Evolutionary conservation across 2,888 invertebrate species (phyloP).

Genomic region (Scaptomyza flava): DNA sequence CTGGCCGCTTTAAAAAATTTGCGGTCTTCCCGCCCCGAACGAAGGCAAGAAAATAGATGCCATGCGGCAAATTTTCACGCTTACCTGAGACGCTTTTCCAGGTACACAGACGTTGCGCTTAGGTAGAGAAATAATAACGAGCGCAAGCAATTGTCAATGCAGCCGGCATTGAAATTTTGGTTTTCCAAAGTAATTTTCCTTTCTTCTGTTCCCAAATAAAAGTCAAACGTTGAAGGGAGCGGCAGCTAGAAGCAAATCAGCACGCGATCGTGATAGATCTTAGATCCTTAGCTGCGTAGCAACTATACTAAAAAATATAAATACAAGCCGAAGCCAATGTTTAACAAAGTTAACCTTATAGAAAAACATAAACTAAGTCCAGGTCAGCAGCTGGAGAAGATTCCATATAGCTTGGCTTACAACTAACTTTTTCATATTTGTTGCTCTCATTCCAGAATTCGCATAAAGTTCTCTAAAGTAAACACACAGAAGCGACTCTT

Average conservation of each 20-base stretch:
- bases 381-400: slow-evolving; percentile 34
- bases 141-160: slow-evolving; percentile 22
- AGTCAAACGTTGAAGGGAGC: slow-evolving; percentile 16
- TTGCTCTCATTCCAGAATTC: slow-evolving; percentile 48
- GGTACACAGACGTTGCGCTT: slow-evolving; percentile 40
- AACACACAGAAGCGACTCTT: slow-evolving; percentile 1
- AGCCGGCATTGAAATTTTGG: slow-evolving; percentile 46
- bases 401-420: neutral
- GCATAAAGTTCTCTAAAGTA: slow-evolving; percentile 58
- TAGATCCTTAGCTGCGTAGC: slow-evolving; percentile 64
- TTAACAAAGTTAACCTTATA: slow-evolving; percentile 46
- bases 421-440: slow-evolving; percentile 6
- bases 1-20: slow-evolving; percentile 75
- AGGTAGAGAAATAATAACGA: slow-evolving; percentile 48
- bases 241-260: slow-evolving; percentile 69
- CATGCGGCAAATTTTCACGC: slow-evolving; percentile 42
- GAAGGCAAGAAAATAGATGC: neutral
- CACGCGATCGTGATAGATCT: slow-evolving; percentile 80
- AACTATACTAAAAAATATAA: slow-evolving; percentile 29
- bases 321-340: slow-evolving; percentile 33
- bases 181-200: slow-evolving; percentile 20
- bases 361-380: slow-evolving; percentile 25
- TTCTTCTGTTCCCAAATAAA: slow-evolving; percentile 46
- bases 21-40: slow-evolving; percentile 76
- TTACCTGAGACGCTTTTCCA: slow-evolving; percentile 66